Percentiles rank a stretch among this genome's conserved stretches.
Evolutionary conservation across 2,113 vertebrate genomes (phyloP).

Genomic region (Antennarius striatus): DNA sequence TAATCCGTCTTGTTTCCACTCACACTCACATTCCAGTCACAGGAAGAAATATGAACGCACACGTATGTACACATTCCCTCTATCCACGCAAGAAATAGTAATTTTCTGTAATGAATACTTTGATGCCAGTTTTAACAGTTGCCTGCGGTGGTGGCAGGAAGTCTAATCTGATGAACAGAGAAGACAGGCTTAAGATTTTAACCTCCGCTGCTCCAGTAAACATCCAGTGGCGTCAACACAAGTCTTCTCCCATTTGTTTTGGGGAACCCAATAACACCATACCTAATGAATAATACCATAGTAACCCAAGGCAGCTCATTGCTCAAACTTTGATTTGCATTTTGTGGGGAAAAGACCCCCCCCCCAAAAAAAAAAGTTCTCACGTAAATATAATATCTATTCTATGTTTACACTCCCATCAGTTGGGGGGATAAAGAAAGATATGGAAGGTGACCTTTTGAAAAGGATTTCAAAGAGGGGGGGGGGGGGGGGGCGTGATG

Average conservation of each 20-base stretch:
- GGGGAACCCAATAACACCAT: constrained; percentile 25
- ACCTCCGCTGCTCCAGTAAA: constrained; percentile 69
- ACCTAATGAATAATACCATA: constrained; percentile 45
- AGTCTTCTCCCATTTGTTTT: constrained; percentile 38
- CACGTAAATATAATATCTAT: constrained; percentile 27
- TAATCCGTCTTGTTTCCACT: not conserved
- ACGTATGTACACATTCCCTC: not conserved
- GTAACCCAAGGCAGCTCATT: constrained; percentile 29
- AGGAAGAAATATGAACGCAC: not conserved
- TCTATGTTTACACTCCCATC: constrained; percentile 13
- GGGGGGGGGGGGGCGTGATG: not conserved
- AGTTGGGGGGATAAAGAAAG: not conserved
- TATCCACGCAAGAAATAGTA: constrained; percentile 18
- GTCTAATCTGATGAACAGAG: constrained; percentile 71
- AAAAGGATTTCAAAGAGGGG: constrained; percentile 49
- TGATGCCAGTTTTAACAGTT: constrained; percentile 51
- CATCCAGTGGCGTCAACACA: constrained; percentile 75
- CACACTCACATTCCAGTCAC: not conserved
- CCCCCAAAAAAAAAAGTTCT: constrained; percentile 2
- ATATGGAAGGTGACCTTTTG: constrained; percentile 56
- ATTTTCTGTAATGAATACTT: constrained; percentile 59
- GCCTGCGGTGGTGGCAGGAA: constrained; percentile 50
- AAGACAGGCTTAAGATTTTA: constrained; percentile 63
- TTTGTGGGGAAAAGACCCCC: not conserved
- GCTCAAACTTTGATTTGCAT: constrained; percentile 37